Conservation (phyloP, 2,113 vertebrate species). For the Leptobrachium leishanense region DNA sequence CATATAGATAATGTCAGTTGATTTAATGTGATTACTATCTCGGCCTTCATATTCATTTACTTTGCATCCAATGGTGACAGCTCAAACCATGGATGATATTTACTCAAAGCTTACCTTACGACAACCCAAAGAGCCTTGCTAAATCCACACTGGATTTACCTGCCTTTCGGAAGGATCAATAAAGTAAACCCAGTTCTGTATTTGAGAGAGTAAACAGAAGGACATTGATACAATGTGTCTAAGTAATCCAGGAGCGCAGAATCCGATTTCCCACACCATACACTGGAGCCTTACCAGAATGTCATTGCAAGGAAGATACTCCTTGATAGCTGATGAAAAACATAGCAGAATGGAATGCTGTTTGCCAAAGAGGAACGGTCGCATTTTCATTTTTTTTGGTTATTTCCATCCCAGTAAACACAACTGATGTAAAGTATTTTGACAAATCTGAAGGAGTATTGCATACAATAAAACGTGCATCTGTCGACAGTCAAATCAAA, state of each 20-base stretch:
- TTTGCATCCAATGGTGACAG: not conserved
- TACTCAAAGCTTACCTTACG: conserved; percentile 27
- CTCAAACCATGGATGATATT: conserved; percentile 8
- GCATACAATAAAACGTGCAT: too few relatives aligned
- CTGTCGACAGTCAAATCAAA: too few relatives aligned
- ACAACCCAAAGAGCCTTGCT: not conserved
- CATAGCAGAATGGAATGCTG: too few relatives aligned
- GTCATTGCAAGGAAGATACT: not conserved
- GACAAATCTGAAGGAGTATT: too few relatives aligned
- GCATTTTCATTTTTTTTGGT: too few relatives aligned
- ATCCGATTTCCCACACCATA: not conserved
- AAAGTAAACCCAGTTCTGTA: conserved; percentile 63
- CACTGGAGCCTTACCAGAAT: conserved; percentile 3
- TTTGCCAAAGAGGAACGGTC: too few relatives aligned
- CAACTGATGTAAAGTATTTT: too few relatives aligned
- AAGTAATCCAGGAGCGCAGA: not conserved
- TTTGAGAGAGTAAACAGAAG: conserved; percentile 65
- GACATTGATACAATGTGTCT: conserved; percentile 31
- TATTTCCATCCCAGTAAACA: too few relatives aligned
- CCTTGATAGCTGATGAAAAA: not conserved
- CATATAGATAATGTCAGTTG: not conserved
- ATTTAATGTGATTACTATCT: not conserved
- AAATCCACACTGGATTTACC: conserved; percentile 54
- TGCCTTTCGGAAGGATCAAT: conserved; percentile 64
- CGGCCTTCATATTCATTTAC: not conserved